Evolutionary conservation across 2,888 invertebrate genomes (phyloP).

Genomic region (Microctonus aethiopoides): DNA sequence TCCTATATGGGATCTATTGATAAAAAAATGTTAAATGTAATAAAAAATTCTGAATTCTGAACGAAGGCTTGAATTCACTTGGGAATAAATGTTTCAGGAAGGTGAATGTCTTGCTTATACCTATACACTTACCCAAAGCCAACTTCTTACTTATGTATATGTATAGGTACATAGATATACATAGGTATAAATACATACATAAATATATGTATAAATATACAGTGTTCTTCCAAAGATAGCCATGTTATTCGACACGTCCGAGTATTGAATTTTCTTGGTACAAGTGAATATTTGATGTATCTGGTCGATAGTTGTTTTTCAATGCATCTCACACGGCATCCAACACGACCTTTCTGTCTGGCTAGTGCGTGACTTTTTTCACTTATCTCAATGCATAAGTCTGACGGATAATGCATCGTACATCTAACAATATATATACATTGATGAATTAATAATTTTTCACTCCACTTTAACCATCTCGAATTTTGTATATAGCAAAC

Average conservation of each 20-base stretch:
- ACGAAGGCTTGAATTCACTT: not conserved
- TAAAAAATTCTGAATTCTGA: not conserved
- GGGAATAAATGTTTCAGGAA: not conserved
- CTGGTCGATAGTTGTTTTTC: conserved; percentile 51
- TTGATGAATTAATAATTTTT: not conserved
- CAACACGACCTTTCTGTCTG: conserved; percentile 18
- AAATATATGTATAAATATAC: not conserved
- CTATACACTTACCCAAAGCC: not conserved
- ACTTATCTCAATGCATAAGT: not conserved
- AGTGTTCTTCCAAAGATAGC: conserved; percentile 4
- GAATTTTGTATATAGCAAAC: not conserved
- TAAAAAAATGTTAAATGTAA: not conserved
- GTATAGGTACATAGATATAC: not conserved
- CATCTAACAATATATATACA: not conserved
- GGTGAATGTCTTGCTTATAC: not conserved
- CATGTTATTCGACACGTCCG: conserved; percentile 38
- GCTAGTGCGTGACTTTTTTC: conserved; percentile 9
- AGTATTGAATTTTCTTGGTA: conserved; percentile 61
- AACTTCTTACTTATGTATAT: not conserved
- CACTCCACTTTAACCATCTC: not conserved
- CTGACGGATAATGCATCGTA: not conserved
- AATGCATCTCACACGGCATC: conserved; percentile 5
- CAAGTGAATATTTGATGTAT: conserved; percentile 59
- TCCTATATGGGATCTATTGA: not conserved
- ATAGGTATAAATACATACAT: too few relatives aligned